Percentiles rank a stretch among this genome's conserved stretches.
These are phyloP conservation scores for Oscheius myriophilus DNA, from an alignment of 2,888 invertebrate species.

Conservation along the genomic window DNA sequence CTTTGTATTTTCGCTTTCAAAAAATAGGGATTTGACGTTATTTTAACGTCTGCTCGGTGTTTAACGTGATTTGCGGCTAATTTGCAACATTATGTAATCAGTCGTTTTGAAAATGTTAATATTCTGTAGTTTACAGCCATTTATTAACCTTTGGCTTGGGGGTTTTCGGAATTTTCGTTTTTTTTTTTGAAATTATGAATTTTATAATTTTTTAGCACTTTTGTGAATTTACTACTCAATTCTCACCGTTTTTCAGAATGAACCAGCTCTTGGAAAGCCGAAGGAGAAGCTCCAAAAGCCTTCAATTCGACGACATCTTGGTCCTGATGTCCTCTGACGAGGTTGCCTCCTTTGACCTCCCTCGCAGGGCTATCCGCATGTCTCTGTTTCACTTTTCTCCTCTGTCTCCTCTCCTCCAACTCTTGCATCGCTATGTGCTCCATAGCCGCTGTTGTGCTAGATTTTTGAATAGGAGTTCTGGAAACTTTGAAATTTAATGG, in stretches of 20 bases:
- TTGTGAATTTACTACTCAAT: neutral
- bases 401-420: slow-evolving; percentile 43
- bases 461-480: slow-evolving; percentile 53
- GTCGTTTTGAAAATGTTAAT: too few species aligned
- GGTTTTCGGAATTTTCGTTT: too few species aligned
- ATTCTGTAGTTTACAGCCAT: too few species aligned
- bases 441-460: slow-evolving; percentile 56
- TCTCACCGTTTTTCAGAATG: slow-evolving; percentile 19
- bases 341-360: slow-evolving; percentile 59
- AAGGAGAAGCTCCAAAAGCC: slow-evolving; percentile 47
- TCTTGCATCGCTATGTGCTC: slow-evolving; percentile 46
- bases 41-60: too few species aligned
- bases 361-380: slow-evolving; percentile 55
- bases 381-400: slow-evolving; percentile 43
- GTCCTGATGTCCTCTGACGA: slow-evolving; percentile 57
- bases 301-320: slow-evolving; percentile 52
- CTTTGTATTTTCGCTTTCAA: too few species aligned
- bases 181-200: neutral
- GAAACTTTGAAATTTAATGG: slow-evolving; percentile 8
- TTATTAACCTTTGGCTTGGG: too few species aligned
- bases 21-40: too few species aligned
- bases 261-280: slow-evolving; percentile 48
- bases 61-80: too few species aligned
- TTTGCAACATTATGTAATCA: too few species aligned
- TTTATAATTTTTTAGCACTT: too few species aligned